Base-by-base conservation (phyloP, 2,888 invertebrate species). In the Pterostichus madidus region DNA sequence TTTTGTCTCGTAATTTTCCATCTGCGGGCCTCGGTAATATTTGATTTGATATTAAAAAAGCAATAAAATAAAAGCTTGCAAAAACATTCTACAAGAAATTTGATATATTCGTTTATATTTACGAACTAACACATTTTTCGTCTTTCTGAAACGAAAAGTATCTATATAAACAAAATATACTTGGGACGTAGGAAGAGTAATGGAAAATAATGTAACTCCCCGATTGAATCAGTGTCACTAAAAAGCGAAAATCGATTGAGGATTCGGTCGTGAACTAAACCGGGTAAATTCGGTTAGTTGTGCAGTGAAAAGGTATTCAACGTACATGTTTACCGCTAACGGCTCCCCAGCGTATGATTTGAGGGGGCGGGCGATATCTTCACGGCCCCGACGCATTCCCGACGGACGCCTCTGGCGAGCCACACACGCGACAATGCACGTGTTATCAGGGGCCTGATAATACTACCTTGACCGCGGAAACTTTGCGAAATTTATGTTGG, bases 241-340 rank as follows among this genome's bases (percentile, higher is more conserved):
- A 49, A 44, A 49, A 49, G 49, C 49, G 49, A 49, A 49, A 49
- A 49, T 49, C 49, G 49, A 49, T 49, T 5, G 3, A 39, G 8
- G 39, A 39, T 39, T 39, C 39, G 39, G 7, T 39, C 39, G 39
- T 39, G 39, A 39, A 39, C 39, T 8, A 39, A 39, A 39, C 39
- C 39, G 49, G n/a, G 49, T n/a, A 49, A 49, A 49, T 49, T 49
- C 49, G 49, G 61, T 61, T 31, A 61, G 32, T 13, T 32, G 13
- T 11, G 10, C n/a, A 76, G 52, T 76, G 53, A 76, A 76, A 73
- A 76, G 75, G 75, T 53, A 76, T 31, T 52, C 52, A 52, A 44
- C 24, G 49, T 53, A 52, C 53, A 32, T 76, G 75, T 76, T 52
- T 76, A 76, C 75, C 53, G 52, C 53, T 76, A 76, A 76, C 75